phyloP scores from a whole-genome alignment of 1,140 invertebrate species.

The Dreissena polymorpha region DNA sequence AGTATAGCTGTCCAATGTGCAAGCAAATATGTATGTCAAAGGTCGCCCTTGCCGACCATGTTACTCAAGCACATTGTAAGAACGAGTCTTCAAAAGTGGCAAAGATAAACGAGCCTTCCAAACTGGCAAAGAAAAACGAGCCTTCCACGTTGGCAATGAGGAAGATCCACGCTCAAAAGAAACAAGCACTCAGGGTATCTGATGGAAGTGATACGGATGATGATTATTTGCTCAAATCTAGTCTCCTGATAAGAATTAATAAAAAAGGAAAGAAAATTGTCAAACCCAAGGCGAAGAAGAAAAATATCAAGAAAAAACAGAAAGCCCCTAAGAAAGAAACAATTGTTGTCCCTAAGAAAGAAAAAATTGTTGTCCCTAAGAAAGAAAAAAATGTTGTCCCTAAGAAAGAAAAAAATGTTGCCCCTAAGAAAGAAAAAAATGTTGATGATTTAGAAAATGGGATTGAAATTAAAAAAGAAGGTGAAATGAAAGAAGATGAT shows the following conservation, averaged over 20 bases:
- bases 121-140: slow-evolving; percentile 1
- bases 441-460: not conserved
- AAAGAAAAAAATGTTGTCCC: no score
- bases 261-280: slow-evolving; percentile 13
- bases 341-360: not conserved
- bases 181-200: not conserved
- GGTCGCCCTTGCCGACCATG: slow-evolving; percentile 55
- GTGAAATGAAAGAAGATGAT: slow-evolving; percentile 25
- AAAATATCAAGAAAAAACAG: slow-evolving; percentile 7
- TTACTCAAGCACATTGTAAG: slow-evolving; percentile 42
- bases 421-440: slow-evolving; percentile 25
- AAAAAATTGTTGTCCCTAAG: no score
- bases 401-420: no score
- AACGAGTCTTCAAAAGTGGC: not conserved
- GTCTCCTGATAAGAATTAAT: not conserved
- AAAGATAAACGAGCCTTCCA: slow-evolving; percentile 32
- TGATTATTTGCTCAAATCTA: not conserved
- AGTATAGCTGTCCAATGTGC: slow-evolving; percentile 60
- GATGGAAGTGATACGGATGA: not conserved
- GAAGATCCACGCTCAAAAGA: no score
- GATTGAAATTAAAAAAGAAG: not conserved
- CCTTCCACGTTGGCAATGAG: not conserved
- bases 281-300: slow-evolving; percentile 1
- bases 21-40: slow-evolving; percentile 62
- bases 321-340: not conserved